Evolutionary conservation across 2,888 invertebrate genomes (phyloP), one percentile per base, ranked within the genome.

Genomic region (Lasioglossum marginatum): DNA sequence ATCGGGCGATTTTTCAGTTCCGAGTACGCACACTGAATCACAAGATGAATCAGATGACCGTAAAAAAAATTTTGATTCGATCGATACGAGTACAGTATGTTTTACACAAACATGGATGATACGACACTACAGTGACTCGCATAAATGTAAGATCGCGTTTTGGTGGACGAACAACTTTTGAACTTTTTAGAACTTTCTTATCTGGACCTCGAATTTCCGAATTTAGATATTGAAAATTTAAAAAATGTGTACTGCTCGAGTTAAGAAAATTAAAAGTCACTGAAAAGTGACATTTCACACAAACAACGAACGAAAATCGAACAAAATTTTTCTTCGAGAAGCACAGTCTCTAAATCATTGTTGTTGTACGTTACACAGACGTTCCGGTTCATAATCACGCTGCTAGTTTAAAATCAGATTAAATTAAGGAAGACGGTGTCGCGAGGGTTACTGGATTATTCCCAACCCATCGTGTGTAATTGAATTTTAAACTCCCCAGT

Each of bases 401-500:
- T 68, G 70, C 31, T 45, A 79, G 79, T 87, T 85, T 84, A 85
- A 87, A 84, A 88, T 85, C 78, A 88, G 87, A 92, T 92, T 87
- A 85, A 86, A 85, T 81, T 71, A 76, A 82, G 87, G 77, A 88
- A 82, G 88, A 87, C 86, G 79, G 83, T 76, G 81, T 87, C 81
- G 88, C 80, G 87, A 87, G 87, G 88, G 89, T 88, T 89, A 87
- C 85, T 82, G 91, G 90, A 92, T 92, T 92, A 91, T 91, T 89
- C 87, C 84, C 88, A 81, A 87, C 80, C 90, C 88, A 83, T 83
- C 80, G 87, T 85, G 82, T 92, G 88, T 93, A 93, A 93, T 93
- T 91, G 93, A 93, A 93, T 92, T 92, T 93, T 92, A 93, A 93
- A 92, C 88, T 92, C 91, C 87, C 88, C 86, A 83, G 86, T 88